phyloP scores from a whole-genome alignment of 2,888 invertebrate species.

The Rapana venosa region DNA sequence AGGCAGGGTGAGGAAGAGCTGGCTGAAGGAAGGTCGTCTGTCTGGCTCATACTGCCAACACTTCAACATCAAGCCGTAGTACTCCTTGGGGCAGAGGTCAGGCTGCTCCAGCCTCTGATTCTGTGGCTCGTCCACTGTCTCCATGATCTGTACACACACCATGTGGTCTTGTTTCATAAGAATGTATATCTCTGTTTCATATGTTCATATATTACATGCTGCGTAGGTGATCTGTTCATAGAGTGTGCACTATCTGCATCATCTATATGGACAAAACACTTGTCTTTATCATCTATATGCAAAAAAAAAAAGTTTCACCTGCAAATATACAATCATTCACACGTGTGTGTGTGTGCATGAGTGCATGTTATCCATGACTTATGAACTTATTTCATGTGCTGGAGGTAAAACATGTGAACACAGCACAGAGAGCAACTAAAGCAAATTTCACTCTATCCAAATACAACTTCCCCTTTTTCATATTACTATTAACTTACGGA shows the following conservation, averaged over 20 bases:
- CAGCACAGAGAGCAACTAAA: no score
- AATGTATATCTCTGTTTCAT: background rate
- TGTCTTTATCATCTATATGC: background rate
- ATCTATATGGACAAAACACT: background rate
- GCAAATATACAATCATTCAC: no score
- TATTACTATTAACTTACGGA: no score
- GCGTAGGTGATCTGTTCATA: background rate
- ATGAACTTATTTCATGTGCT: no score
- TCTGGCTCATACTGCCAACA: conserved; percentile 97
- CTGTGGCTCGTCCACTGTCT: conserved; percentile 95
- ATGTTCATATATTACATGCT: background rate
- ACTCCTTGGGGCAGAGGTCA: conserved; percentile 95
- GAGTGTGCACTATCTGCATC: background rate
- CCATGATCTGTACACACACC: conserved; percentile 84
- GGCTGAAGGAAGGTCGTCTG: conserved; percentile 92
- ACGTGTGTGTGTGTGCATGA: no score
- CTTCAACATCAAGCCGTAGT: conserved; percentile 93
- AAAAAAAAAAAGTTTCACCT: background rate
- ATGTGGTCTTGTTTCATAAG: background rate
- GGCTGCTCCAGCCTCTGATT: conserved; percentile 93
- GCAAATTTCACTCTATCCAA: no score
- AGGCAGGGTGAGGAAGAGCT: conserved; percentile 87
- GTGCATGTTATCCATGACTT: no score
- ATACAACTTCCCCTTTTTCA: no score
- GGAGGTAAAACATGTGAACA: no score